Evolutionary conservation across 2,888 invertebrate genomes (phyloP).

Genomic region (Caenorhabditis sp.): DNA sequence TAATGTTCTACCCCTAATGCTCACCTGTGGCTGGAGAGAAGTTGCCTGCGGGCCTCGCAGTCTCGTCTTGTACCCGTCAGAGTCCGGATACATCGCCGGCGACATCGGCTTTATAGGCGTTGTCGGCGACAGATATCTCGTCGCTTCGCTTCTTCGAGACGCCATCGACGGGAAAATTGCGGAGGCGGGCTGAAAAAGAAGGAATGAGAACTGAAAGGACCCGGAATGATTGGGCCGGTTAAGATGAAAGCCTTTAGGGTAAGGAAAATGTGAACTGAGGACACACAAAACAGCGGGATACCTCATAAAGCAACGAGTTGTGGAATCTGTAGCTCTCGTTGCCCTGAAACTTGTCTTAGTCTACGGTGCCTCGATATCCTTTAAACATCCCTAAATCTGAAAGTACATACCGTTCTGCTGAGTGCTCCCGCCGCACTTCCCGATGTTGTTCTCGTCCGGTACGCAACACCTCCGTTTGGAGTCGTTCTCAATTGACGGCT

Average conservation of each 20-base stretch:
- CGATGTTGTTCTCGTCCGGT: conserved; percentile 30
- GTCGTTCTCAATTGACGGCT: conserved; percentile 10
- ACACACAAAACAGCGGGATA: conserved; percentile 20
- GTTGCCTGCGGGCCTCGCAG: too few species aligned
- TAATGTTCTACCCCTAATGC: background rate
- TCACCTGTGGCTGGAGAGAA: conserved; percentile 47
- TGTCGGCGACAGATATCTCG: conserved; percentile 71
- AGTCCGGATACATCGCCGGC: conserved; percentile 13
- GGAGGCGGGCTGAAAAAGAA: conserved; percentile 56
- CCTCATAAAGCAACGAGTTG: conserved; percentile 56
- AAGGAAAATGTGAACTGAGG: too few species aligned
- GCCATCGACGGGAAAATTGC: conserved; percentile 54
- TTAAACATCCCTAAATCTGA: conserved; percentile 16
- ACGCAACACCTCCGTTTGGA: conserved; percentile 29
- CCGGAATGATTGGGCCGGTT: too few species aligned
- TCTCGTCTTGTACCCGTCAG: conserved; percentile 1
- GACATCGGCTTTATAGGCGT: conserved; percentile 74
- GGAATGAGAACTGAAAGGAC: conserved; percentile 7
- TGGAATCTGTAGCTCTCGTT: conserved; percentile 54
- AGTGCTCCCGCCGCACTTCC: conserved; percentile 7
- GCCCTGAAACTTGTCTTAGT: conserved; percentile 36
- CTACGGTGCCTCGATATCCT: too few species aligned
- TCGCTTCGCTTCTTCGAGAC: conserved; percentile 42
- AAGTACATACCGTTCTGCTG: conserved; percentile 38
- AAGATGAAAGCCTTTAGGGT: too few species aligned